phyloP scores from a whole-genome alignment of 2,113 vertebrate genomes.

The Arvicanthis niloticus region DNA sequence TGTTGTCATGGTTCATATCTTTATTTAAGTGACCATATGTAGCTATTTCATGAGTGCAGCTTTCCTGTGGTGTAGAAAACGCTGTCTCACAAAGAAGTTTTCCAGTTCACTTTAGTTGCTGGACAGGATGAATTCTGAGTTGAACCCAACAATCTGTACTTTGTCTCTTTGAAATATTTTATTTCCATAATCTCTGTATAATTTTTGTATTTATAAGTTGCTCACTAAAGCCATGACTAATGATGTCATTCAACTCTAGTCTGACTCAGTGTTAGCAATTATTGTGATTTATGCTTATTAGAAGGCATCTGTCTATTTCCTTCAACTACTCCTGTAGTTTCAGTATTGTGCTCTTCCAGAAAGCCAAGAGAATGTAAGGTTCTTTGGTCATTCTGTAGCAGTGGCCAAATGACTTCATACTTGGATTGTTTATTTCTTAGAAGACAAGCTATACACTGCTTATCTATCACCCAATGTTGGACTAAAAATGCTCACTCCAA shows the following conservation, averaged over 20 bases:
- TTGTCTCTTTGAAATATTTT: constrained; percentile 36
- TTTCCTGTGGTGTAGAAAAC: not conserved
- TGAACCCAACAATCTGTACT: not conserved
- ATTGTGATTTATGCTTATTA: constrained; percentile 27
- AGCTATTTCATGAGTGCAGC: not conserved
- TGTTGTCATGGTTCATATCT: not conserved
- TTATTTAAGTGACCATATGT: not conserved
- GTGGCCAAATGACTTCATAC: not conserved
- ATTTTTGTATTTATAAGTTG: constrained; percentile 7
- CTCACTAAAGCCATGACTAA: not conserved
- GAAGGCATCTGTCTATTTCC: not conserved
- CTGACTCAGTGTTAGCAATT: constrained; percentile 52
- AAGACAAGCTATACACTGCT: not conserved
- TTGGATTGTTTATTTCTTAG: constrained; percentile 16
- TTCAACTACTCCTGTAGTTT: not conserved
- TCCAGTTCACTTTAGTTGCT: not conserved
- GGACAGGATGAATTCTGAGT: not conserved
- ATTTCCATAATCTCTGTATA: not conserved
- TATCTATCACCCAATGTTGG: not conserved
- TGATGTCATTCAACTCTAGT: not conserved
- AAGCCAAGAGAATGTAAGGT: not conserved
- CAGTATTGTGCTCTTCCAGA: not conserved
- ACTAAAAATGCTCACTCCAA: constrained; percentile 2
- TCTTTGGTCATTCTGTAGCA: not conserved
- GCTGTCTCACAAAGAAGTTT: not conserved